phyloP scores from a whole-genome alignment of 1,140 invertebrate genomes.

The Drosophila ficusphila region DNA sequence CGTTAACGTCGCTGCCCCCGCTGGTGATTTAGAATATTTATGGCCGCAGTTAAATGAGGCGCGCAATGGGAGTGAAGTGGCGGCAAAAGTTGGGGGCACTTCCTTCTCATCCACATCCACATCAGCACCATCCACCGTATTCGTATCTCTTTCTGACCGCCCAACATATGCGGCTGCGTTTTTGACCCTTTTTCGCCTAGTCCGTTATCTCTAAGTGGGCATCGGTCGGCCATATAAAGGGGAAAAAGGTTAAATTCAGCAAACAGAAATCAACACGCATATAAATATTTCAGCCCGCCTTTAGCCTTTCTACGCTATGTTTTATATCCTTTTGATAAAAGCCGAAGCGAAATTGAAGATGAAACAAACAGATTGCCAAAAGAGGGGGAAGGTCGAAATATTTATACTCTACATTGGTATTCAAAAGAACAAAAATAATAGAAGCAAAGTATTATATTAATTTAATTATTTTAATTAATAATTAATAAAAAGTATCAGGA shows the following conservation, averaged over 20 bases:
- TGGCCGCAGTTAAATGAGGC: conserved; percentile 74
- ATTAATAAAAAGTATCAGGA: too few species aligned
- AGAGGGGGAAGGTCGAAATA: neutral
- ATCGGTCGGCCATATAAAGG: conserved; percentile 35
- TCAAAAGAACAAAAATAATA: neutral
- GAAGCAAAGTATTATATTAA: too few species aligned
- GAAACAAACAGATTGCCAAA: conserved; percentile 17
- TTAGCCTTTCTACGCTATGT: conserved; percentile 21
- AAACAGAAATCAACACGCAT: conserved; percentile 82
- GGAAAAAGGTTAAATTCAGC: conserved; percentile 75
- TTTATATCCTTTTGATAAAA: conserved; percentile 66
- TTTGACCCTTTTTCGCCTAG: conserved; percentile 64
- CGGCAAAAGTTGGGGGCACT: neutral
- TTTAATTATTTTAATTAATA: too few species aligned
- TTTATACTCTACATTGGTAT: conserved; percentile 1
- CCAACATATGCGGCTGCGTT: conserved; percentile 47
- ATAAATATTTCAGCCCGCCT: conserved; percentile 70
- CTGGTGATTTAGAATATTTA: conserved; percentile 80
- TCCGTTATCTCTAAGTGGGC: conserved; percentile 58
- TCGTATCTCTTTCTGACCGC: neutral
- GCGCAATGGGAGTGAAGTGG: conserved; percentile 36
- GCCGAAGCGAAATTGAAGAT: conserved; percentile 49
- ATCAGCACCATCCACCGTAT: too few species aligned
- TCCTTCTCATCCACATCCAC: neutral
- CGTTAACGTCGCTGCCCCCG: conserved; percentile 44